phyloP scores from a whole-genome alignment of 2,113 vertebrate species.

The Ramphastos sulfuratus region DNA sequence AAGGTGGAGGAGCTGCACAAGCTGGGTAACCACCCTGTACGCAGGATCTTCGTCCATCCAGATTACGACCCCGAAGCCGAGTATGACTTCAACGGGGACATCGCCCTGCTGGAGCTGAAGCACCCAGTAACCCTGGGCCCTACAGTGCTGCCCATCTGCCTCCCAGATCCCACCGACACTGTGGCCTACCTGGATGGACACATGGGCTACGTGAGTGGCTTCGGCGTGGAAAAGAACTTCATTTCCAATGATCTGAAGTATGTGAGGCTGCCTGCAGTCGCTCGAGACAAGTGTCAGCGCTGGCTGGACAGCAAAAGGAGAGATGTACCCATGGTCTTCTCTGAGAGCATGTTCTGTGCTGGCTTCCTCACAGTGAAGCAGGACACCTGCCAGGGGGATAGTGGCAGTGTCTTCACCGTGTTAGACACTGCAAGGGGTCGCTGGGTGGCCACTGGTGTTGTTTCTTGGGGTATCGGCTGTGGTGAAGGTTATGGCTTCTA shows the following conservation, averaged over 20 bases:
- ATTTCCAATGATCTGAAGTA: constrained; percentile 66
- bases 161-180: constrained; percentile 73
- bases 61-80: constrained; percentile 58
- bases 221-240: constrained; percentile 71
- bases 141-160: constrained; percentile 84
- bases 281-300: background rate
- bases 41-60: constrained; percentile 82
- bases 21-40: constrained; percentile 61
- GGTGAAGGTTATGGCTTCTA: constrained; percentile 78
- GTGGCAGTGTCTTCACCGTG: constrained; percentile 68
- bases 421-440: background rate
- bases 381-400: constrained; percentile 82
- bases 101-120: constrained; percentile 86
- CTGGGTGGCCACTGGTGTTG: constrained; percentile 78
- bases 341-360: constrained; percentile 83
- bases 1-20: background rate
- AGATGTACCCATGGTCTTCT: constrained; percentile 46
- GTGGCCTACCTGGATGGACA: background rate
- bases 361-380: constrained; percentile 25
- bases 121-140: constrained; percentile 77
- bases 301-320: constrained; percentile 44
- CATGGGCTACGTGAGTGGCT: constrained; percentile 87
- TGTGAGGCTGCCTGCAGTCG: constrained; percentile 66
- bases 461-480: constrained; percentile 81
- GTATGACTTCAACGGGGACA: constrained; percentile 82